These are phyloP conservation scores for Cyphomyrmex costatus DNA, from an alignment of 1,140 invertebrate species.

Conservation along the genomic window DNA sequence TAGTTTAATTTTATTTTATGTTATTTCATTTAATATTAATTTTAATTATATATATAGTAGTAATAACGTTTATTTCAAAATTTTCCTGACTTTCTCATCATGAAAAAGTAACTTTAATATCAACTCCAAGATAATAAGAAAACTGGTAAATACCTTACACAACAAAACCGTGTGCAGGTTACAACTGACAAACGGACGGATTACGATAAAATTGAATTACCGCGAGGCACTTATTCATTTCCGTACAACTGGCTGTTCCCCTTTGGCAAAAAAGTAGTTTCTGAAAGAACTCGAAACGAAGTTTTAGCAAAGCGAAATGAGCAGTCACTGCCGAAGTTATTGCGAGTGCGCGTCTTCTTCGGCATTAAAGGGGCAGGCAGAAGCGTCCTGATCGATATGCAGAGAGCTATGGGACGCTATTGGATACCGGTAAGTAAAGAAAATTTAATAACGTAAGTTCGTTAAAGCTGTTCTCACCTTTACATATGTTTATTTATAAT, in stretches of 20 bases:
- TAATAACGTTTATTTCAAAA: neutral
- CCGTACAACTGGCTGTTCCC: constrained; percentile 81
- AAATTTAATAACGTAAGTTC: constrained; percentile 39
- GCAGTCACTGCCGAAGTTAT: constrained; percentile 52
- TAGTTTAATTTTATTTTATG: no score
- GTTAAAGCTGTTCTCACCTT: neutral
- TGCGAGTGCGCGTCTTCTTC: constrained; percentile 61
- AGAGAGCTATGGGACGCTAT: constrained; percentile 74
- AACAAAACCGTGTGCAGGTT: constrained; percentile 36
- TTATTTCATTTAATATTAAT: no score
- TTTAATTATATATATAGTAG: no score
- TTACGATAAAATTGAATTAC: constrained; percentile 63
- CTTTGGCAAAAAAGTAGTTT: constrained; percentile 78
- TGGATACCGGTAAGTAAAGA: constrained; percentile 74
- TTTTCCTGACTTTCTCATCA: neutral
- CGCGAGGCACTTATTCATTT: constrained; percentile 80
- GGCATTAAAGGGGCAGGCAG: constrained; percentile 69
- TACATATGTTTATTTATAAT: neutral
- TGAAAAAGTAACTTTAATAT: neutral
- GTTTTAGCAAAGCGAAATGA: constrained; percentile 58
- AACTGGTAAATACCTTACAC: neutral
- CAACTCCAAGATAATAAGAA: neutral
- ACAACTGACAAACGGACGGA: constrained; percentile 52
- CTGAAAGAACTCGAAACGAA: constrained; percentile 68
- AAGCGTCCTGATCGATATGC: constrained; percentile 73